Conservation (phyloP, 2,113 vertebrate genomes). For the Sphyrna mokarran region DNA sequence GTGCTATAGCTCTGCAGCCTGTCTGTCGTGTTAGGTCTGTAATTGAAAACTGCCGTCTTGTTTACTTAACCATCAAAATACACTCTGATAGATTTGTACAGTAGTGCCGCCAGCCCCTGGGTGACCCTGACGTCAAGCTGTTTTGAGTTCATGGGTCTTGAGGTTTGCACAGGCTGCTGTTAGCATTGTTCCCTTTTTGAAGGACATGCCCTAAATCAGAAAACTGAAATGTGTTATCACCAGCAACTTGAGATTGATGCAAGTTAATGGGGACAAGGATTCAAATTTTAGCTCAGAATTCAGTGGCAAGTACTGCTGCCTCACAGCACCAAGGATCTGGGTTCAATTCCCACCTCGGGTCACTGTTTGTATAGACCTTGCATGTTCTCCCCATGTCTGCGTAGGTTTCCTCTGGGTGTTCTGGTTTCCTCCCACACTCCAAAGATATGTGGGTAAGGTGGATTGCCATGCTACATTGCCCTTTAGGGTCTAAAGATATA, state of each 20-base stretch:
- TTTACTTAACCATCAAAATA: background rate
- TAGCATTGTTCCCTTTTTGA: background rate
- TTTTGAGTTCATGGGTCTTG: background rate
- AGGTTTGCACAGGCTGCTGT: background rate
- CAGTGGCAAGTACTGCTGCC: too few relatives aligned
- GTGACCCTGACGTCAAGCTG: background rate
- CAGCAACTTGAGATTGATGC: background rate
- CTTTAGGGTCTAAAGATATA: too few relatives aligned
- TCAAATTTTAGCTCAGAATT: background rate
- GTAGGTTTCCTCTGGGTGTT: too few relatives aligned
- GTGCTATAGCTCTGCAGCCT: background rate
- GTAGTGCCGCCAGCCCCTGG: background rate
- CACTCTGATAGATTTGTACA: background rate
- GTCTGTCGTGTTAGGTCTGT: background rate
- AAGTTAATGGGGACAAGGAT: background rate
- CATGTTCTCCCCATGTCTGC: too few relatives aligned
- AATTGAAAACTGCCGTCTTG: background rate
- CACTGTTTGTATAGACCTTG: too few relatives aligned
- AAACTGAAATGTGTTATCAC: background rate
- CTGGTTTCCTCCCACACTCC: too few relatives aligned
- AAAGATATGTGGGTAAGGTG: too few relatives aligned
- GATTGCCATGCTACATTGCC: too few relatives aligned
- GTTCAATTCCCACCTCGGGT: too few relatives aligned
- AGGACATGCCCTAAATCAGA: background rate
- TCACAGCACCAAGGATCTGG: too few relatives aligned